These are phyloP conservation scores for Orthosia incerta DNA, from an alignment of 2,888 invertebrate genomes.

Conservation along the genomic window DNA sequence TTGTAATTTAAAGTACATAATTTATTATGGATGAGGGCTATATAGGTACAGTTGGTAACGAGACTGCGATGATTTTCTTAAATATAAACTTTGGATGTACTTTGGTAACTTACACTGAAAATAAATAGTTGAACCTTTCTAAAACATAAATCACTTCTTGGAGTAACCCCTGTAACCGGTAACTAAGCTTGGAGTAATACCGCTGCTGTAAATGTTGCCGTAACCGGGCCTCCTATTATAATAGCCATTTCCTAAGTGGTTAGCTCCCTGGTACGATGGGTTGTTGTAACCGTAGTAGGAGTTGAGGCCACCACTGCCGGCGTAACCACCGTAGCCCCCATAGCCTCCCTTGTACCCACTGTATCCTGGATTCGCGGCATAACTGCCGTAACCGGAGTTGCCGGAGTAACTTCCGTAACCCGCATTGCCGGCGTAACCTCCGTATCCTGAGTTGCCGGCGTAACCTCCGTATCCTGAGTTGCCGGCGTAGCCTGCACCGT, in stretches of 20 bases:
- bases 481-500: conserved; percentile 50
- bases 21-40: conserved; percentile 44
- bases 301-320: conserved; percentile 91
- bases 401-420: conserved; percentile 38
- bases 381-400: conserved; percentile 89
- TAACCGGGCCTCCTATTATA: conserved; percentile 84
- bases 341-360: conserved; percentile 51
- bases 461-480: conserved; percentile 51
- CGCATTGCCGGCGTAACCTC: conserved; percentile 30
- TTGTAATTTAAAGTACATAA: conserved; percentile 32
- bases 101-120: conserved; percentile 76
- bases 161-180: conserved; percentile 90
- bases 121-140: conserved; percentile 55
- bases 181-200: conserved; percentile 87
- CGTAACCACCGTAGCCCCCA: conserved; percentile 90
- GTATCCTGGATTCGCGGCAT: conserved; percentile 76
- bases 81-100: conserved; percentile 79
- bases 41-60: conserved; percentile 50
- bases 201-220: conserved; percentile 84
- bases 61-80: conserved; percentile 60
- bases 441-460: conserved; percentile 50
- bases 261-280: conserved; percentile 88
- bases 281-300: conserved; percentile 92
- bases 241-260: conserved; percentile 92
- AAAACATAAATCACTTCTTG: conserved; percentile 72